Conservation (phyloP, 1,140 invertebrate genomes). For the Copidosoma floridanum region DNA sequence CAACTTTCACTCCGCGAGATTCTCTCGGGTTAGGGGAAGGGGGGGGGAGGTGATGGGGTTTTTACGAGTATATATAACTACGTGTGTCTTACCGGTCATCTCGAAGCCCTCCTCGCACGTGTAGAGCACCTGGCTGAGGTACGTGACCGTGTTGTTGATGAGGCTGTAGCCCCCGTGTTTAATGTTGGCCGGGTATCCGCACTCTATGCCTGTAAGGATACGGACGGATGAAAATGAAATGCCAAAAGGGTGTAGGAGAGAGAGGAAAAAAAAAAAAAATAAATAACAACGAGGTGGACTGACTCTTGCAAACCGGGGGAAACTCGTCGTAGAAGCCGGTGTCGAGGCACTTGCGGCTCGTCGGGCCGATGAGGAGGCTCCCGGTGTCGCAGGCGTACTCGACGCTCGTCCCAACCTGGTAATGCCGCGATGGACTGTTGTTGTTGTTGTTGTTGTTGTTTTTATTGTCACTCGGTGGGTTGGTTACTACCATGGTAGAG, state of each 20-base stretch:
- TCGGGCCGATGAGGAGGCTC: slow-evolving; percentile 82
- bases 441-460: slow-evolving; percentile 40
- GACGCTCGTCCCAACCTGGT: slow-evolving; percentile 82
- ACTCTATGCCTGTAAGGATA: slow-evolving; percentile 73
- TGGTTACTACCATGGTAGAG: slow-evolving; percentile 75
- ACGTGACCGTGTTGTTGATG: slow-evolving; percentile 80
- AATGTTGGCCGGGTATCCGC: slow-evolving; percentile 84
- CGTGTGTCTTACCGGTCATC: slow-evolving; percentile 70
- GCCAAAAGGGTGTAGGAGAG: too few relatives aligned
- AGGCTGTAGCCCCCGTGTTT: slow-evolving; percentile 77
- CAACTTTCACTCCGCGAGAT: not conserved
- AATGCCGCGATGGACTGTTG: slow-evolving; percentile 54
- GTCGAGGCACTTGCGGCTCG: slow-evolving; percentile 78
- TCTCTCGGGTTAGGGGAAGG: too few relatives aligned
- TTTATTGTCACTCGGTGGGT: slow-evolving; percentile 29
- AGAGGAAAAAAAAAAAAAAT: slow-evolving; percentile 19
- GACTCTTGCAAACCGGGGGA: slow-evolving; percentile 89
- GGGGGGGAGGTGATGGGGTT: too few relatives aligned
- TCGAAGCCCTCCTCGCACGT: slow-evolving; percentile 80
- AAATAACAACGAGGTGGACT: slow-evolving; percentile 42
- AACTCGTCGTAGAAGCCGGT: slow-evolving; percentile 94
- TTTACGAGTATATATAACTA: too few relatives aligned
- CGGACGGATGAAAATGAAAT: too few relatives aligned
- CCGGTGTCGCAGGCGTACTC: slow-evolving; percentile 86
- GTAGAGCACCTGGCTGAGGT: slow-evolving; percentile 83